These are phyloP conservation scores for Cariama cristata DNA, from an alignment of 2,113 vertebrate genomes.

Conservation along the genomic window DNA sequence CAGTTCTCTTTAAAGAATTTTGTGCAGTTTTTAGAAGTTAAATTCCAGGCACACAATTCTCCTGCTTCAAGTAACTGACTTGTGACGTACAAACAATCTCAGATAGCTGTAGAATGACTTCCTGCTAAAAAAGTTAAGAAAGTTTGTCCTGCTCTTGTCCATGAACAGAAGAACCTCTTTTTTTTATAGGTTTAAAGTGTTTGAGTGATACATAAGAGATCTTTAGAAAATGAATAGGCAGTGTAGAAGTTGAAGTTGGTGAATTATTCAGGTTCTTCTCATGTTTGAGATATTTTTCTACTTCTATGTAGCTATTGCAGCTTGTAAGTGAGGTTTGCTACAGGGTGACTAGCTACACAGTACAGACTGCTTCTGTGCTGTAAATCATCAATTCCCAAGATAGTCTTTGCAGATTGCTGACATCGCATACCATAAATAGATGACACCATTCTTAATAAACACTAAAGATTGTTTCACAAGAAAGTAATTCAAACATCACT, in stretches of 20 bases:
- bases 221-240: background rate
- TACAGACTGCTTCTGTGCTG: constrained; percentile 15
- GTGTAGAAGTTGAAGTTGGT: background rate
- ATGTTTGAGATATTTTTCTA: background rate
- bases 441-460: background rate
- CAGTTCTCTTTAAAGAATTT: background rate
- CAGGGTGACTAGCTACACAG: background rate
- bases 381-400: constrained; percentile 23
- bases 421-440: constrained; percentile 43
- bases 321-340: background rate
- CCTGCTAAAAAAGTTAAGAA: background rate
- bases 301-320: background rate
- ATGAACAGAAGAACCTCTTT: background rate
- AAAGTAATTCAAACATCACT: background rate
- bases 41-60: background rate
- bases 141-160: background rate
- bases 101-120: background rate
- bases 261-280: background rate
- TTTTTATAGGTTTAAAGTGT: background rate
- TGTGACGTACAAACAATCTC: background rate
- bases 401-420: constrained; percentile 38
- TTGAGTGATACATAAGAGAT: background rate
- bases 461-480: background rate
- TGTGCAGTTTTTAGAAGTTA: constrained; percentile 30
- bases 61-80: background rate